These are phyloP conservation scores for Pomatostomus ruficeps DNA, from an alignment of 2,113 vertebrate species.

Conservation along the genomic window DNA sequence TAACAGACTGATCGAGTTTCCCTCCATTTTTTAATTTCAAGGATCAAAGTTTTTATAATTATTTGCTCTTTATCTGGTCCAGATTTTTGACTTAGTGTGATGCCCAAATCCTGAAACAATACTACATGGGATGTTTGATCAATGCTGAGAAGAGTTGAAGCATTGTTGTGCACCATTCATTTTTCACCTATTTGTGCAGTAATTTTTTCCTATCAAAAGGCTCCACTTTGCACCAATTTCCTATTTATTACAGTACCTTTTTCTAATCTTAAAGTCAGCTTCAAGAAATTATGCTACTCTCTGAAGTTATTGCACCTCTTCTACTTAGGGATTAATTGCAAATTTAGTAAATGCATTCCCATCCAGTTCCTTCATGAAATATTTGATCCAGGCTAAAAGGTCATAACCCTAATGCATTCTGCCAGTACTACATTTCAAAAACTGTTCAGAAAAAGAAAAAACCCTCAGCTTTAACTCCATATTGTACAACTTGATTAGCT, in stretches of 20 bases:
- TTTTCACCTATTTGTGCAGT: not conserved
- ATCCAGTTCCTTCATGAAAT: not conserved
- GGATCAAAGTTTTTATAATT: not conserved
- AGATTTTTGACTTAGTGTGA: not conserved
- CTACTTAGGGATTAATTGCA: not conserved
- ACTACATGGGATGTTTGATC: not conserved
- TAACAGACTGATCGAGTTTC: not conserved
- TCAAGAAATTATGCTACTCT: not conserved
- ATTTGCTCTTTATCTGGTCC: not conserved
- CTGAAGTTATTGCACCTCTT: not conserved
- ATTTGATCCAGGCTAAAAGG: not conserved
- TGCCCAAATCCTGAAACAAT: not conserved
- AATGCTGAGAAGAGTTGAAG: not conserved
- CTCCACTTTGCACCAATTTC: not conserved
- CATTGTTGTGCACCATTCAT: not conserved
- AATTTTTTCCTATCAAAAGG: not conserved
- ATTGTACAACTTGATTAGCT: not conserved
- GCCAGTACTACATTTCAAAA: not conserved
- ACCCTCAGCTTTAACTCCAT: not conserved
- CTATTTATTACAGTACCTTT: not conserved
- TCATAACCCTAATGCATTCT: not conserved
- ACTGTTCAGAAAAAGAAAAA: not conserved
- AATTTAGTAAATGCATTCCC: not conserved
- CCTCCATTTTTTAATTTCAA: not conserved
- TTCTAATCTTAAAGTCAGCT: not conserved